Percentiles rank a stretch among this genome's conserved stretches.
Conservation (phyloP, 2,888 invertebrate genomes). For the Stratiomys singularior region DNA sequence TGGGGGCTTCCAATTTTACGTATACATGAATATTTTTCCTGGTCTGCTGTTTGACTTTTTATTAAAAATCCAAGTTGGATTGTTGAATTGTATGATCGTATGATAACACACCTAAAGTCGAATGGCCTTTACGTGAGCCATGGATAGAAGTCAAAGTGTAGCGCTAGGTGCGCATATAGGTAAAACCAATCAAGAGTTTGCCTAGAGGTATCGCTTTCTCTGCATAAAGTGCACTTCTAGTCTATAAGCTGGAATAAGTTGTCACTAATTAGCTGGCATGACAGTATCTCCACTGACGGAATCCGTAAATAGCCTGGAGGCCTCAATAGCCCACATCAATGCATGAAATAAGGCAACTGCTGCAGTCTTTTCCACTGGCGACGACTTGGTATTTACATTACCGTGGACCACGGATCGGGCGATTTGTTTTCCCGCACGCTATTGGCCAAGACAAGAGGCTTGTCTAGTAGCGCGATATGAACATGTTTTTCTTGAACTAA, state of each 20-base stretch:
- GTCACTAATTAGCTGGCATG: not conserved
- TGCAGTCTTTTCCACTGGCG: not conserved
- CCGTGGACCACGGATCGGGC: constrained; percentile 4
- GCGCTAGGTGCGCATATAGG: no score
- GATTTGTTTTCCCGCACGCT: not conserved
- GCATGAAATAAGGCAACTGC: not conserved
- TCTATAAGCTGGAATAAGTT: not conserved
- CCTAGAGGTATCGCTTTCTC: not conserved
- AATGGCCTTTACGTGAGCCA: not conserved
- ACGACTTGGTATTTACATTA: not conserved
- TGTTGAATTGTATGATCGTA: constrained; percentile 10
- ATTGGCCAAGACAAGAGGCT: constrained; percentile 26
- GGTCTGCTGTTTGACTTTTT: not conserved
- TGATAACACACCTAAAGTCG: not conserved
- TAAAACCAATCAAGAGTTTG: not conserved
- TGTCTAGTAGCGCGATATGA: constrained; percentile 17
- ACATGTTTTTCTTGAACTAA: not conserved
- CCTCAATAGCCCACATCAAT: no score
- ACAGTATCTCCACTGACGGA: not conserved
- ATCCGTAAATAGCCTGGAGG: no score
- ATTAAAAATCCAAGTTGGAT: not conserved
- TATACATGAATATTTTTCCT: not conserved
- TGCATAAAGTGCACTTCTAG: not conserved
- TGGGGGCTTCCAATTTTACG: not conserved
- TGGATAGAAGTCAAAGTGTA: not conserved